These are phyloP conservation scores for Spodoptera littoralis DNA, from an alignment of 2,888 invertebrate genomes.

Conservation along the genomic window DNA sequence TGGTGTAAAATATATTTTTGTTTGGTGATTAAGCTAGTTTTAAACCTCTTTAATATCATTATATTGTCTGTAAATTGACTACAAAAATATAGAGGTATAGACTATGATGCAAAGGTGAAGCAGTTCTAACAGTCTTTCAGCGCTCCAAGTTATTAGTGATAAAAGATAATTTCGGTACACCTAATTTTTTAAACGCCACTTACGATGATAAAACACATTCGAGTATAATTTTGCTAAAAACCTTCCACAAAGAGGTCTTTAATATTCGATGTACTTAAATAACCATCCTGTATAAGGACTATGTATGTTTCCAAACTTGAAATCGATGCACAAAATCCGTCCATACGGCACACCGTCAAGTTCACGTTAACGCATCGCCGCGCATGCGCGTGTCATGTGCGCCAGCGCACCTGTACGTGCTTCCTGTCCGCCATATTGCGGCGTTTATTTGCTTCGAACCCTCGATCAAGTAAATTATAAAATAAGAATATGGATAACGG, in stretches of 20 bases:
- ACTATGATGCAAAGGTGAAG: too few relatives aligned
- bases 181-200: not conserved
- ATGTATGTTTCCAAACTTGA: not conserved
- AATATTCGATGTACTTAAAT: too few relatives aligned
- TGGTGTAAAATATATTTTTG: too few relatives aligned
- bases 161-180: too few relatives aligned
- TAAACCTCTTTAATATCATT: too few relatives aligned
- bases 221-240: not conserved
- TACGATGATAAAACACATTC: too few relatives aligned
- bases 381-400: constrained; percentile 71
- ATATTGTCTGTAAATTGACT: too few relatives aligned
- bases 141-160: too few relatives aligned
- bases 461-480: constrained; percentile 10
- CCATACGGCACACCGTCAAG: constrained; percentile 57
- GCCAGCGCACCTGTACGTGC: constrained; percentile 78
- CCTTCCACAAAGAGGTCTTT: not conserved
- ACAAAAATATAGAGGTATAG: too few relatives aligned
- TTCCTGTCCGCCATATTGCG: constrained; percentile 83
- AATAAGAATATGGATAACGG: too few relatives aligned
- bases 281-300: not conserved
- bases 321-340: constrained; percentile 14
- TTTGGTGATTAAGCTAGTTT: too few relatives aligned
- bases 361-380: constrained; percentile 73
- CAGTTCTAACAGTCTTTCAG: too few relatives aligned
- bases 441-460: constrained; percentile 32